A percentile compares a stretch with the other conserved stretches of the same genome.
Conservation (phyloP, 2,113 vertebrate species). For the Pachycephala philippinensis region DNA sequence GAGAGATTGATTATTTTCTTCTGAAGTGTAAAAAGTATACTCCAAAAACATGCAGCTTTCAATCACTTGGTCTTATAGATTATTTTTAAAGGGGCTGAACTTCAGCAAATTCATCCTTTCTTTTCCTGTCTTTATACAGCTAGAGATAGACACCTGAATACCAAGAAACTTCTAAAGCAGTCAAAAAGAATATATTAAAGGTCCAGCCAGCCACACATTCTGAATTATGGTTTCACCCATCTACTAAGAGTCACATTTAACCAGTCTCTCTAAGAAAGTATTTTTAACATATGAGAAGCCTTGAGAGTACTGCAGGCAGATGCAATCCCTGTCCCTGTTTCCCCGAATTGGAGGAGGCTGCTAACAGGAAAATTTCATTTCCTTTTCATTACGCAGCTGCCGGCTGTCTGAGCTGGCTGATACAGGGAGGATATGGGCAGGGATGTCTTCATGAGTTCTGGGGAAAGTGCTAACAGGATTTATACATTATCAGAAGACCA, state of each 20-base stretch:
- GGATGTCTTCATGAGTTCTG: not conserved
- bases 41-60: not conserved
- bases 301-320: not conserved
- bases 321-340: not conserved
- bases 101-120: not conserved
- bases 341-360: not conserved
- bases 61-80: not conserved
- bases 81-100: not conserved
- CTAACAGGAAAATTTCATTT: slow-evolving; percentile 30
- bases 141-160: not conserved
- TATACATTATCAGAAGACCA: not conserved
- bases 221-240: not conserved
- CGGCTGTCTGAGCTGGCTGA: not conserved
- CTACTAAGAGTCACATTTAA: not conserved
- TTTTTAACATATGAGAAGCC: not conserved
- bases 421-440: not conserved
- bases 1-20: not conserved
- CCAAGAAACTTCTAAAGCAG: not conserved
- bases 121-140: not conserved
- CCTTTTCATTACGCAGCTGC: not conserved
- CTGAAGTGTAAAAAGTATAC: not conserved
- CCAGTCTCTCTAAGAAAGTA: not conserved
- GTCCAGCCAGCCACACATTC: not conserved
- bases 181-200: not conserved
- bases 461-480: not conserved